Percentiles rank a stretch among this genome's conserved stretches.
Conservation (phyloP, 1,140 invertebrate species). For the Cydia fagiglandana region DNA sequence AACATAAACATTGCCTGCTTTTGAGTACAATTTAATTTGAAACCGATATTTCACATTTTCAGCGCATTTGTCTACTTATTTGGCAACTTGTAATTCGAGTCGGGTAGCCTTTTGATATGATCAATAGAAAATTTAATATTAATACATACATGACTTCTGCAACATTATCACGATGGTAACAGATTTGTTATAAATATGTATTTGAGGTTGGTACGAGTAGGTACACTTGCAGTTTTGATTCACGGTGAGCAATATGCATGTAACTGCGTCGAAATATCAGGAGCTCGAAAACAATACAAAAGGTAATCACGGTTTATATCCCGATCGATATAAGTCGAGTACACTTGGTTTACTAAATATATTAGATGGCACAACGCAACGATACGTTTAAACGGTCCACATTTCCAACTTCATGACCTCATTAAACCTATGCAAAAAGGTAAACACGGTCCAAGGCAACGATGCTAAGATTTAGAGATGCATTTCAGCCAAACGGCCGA, state of each 20-base stretch:
- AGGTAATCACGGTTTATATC: too few species aligned
- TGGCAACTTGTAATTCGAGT: not conserved
- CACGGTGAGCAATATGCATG: too few species aligned
- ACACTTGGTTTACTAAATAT: not conserved
- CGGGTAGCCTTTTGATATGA: too few species aligned
- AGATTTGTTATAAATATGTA: too few species aligned
- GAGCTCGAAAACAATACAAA: too few species aligned
- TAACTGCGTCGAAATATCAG: too few species aligned
- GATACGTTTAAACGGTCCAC: not conserved
- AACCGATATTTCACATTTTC: slow-evolving; percentile 17
- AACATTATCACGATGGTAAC: too few species aligned
- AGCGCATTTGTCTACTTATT: not conserved
- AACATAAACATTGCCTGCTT: slow-evolving; percentile 12
- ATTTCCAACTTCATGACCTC: not conserved
- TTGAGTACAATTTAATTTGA: slow-evolving; percentile 31
- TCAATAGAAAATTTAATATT: too few species aligned
- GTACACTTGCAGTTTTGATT: too few species aligned
- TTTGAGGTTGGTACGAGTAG: too few species aligned
- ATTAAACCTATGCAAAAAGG: not conserved
- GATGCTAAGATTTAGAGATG: slow-evolving; percentile 1
- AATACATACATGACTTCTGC: too few species aligned
- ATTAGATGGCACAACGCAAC: not conserved
- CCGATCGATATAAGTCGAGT: too few species aligned
- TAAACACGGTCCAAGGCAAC: slow-evolving; percentile 13
- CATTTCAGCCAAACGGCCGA: not conserved